A percentile compares a stretch with the other conserved stretches of the same genome.
Evolutionary conservation across 2,797 vertebrate species (phyloP).

Genomic region (Rhincodon typus): DNA sequence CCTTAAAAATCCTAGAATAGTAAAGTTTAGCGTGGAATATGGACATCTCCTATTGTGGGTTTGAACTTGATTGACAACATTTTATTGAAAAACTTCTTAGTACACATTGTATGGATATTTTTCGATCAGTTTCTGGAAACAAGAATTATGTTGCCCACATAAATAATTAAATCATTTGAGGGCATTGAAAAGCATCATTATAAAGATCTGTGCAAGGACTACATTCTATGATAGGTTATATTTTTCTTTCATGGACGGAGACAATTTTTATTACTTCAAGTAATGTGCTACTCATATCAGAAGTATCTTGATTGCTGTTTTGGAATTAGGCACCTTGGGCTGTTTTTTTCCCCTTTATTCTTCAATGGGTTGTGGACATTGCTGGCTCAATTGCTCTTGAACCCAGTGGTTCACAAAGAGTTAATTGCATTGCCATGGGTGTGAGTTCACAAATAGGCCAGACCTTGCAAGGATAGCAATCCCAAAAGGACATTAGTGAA

Average conservation of each 20-base stretch:
- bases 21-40: neutral
- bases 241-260: neutral
- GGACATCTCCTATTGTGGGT: neutral
- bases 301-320: neutral
- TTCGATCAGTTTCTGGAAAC: neutral
- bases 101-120: neutral
- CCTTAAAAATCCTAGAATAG: too few species aligned
- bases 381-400: too few species aligned
- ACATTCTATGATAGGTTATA: neutral
- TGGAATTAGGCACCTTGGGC: too few species aligned
- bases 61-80: neutral
- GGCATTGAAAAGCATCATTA: neutral
- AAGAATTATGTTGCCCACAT: neutral
- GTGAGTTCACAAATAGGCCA: too few species aligned
- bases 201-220: neutral
- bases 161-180: neutral
- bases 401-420: too few species aligned
- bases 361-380: too few species aligned
- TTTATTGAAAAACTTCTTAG: neutral
- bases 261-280: neutral
- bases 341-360: too few species aligned
- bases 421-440: too few species aligned
- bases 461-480: too few species aligned
- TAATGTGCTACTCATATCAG: neutral
- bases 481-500: too few species aligned